Evolutionary conservation across 1,140 invertebrate species (phyloP).

Genomic region (Lamellibrachia luymesi): DNA sequence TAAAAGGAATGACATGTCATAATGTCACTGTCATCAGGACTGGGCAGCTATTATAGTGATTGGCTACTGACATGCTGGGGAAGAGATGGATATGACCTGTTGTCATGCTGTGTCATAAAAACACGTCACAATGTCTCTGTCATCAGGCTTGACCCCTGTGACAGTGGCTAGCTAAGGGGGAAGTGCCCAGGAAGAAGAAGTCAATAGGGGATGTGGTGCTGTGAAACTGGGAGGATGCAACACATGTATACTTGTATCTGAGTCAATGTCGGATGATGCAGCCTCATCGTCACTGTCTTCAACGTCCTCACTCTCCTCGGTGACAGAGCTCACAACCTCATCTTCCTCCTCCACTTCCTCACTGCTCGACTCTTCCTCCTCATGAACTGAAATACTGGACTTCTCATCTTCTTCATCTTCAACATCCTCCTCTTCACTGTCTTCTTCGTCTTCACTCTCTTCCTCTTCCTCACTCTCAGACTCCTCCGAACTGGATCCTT

Average conservation of each 20-base stretch:
- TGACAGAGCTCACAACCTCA: background rate
- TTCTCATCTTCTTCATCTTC: conserved; percentile 18
- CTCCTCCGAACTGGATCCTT: background rate
- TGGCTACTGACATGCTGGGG: background rate
- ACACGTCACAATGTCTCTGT: background rate
- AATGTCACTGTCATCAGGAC: too few relatives aligned
- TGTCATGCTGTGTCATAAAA: background rate
- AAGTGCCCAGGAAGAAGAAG: background rate
- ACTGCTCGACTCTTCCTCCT: background rate
- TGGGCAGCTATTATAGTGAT: background rate
- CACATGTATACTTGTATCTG: background rate
- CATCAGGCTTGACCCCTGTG: background rate
- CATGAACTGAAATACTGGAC: background rate
- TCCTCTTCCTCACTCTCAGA: conserved; percentile 12
- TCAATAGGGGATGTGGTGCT: background rate
- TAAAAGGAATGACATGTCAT: too few relatives aligned
- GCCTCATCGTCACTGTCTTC: background rate
- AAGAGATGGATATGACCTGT: background rate
- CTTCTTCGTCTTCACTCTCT: conserved; percentile 17
- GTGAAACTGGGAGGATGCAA: background rate
- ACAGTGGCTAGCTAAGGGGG: too few relatives aligned
- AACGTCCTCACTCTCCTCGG: background rate
- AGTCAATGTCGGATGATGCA: background rate
- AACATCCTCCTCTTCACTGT: background rate
- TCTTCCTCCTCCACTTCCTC: background rate